Percentiles rank a stretch among this genome's conserved stretches.
Evolutionary conservation across 2,888 invertebrate species (phyloP).

Genomic region (Rhamnusium bicolor): DNA sequence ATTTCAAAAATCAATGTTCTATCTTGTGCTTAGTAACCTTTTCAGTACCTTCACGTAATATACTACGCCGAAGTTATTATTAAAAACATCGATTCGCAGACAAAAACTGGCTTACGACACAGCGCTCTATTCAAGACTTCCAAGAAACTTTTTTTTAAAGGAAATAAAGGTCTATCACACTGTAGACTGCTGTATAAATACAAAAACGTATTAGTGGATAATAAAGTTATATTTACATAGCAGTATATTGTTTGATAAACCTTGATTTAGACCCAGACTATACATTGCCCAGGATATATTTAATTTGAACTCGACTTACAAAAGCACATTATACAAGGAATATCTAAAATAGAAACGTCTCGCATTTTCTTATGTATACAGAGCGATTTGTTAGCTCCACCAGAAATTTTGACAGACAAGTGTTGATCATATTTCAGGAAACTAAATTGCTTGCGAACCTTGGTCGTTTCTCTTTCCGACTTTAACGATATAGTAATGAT

Average conservation of each 20-base stretch:
- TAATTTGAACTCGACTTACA: no score
- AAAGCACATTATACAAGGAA: no score
- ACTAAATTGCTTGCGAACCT: no score
- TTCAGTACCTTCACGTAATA: not conserved
- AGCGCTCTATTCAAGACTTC: not conserved
- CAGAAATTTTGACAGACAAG: no score
- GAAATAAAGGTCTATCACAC: not conserved
- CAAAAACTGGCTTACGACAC: not conserved
- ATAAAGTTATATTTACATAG: not conserved
- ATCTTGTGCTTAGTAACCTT: no score
- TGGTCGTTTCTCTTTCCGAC: no score
- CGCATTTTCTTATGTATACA: no score
- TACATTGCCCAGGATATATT: no score
- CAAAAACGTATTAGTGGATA: not conserved
- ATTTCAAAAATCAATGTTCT: not conserved
- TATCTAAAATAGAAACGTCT: no score
- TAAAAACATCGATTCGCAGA: not conserved
- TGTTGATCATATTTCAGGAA: no score
- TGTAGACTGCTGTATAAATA: not conserved
- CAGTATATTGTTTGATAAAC: not conserved
- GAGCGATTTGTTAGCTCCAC: no score
- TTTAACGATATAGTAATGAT: no score
- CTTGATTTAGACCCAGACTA: not conserved
- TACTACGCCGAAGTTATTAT: not conserved
- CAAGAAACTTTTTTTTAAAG: not conserved